Percentiles rank a stretch among this genome's conserved stretches.
Conservation (phyloP, 2,888 invertebrate species). For the Augiades crinisus region DNA sequence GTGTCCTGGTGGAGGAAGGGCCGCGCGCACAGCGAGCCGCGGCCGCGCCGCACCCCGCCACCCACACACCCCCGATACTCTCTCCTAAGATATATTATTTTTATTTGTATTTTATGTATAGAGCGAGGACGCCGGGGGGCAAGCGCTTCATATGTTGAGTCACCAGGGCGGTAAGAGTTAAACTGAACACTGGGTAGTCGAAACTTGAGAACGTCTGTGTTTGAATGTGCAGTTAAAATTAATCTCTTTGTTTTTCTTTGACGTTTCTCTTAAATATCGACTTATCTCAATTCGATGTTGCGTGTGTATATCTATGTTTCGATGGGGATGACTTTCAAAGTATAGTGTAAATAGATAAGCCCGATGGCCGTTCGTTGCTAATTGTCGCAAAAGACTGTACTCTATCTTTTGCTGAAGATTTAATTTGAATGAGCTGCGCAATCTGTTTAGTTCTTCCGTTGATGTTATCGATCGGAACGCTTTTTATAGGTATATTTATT, state of each 20-base stretch:
- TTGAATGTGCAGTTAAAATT: constrained; percentile 78
- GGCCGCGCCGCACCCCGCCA: constrained; percentile 47
- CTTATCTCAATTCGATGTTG: constrained; percentile 80
- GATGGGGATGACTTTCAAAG: constrained; percentile 76
- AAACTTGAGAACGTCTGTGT: constrained; percentile 81
- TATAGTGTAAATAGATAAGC: constrained; percentile 79
- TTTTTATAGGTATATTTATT: constrained; percentile 81
- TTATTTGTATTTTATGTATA: constrained; percentile 85
- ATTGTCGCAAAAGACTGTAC: constrained; percentile 79
- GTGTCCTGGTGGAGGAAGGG: too few species aligned
- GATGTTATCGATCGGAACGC: constrained; percentile 71
- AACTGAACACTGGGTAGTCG: constrained; percentile 77
- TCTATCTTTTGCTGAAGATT: constrained; percentile 80
- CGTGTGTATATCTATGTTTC: constrained; percentile 80
- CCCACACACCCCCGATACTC: constrained; percentile 76
- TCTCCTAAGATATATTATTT: constrained; percentile 80
- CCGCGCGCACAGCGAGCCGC: too few species aligned
- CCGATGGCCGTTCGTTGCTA: constrained; percentile 82
- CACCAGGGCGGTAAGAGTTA: constrained; percentile 96
- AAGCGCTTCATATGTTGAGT: constrained; percentile 93
- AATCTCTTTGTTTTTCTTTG: constrained; percentile 80
- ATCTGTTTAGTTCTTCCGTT: constrained; percentile 80
- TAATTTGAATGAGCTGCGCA: constrained; percentile 81
- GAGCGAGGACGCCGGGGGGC: constrained; percentile 96
- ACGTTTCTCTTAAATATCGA: constrained; percentile 80